Evolutionary conservation across 2,797 vertebrate genomes (phyloP).

Genomic region (Lepilemur ruficaudatus): DNA sequence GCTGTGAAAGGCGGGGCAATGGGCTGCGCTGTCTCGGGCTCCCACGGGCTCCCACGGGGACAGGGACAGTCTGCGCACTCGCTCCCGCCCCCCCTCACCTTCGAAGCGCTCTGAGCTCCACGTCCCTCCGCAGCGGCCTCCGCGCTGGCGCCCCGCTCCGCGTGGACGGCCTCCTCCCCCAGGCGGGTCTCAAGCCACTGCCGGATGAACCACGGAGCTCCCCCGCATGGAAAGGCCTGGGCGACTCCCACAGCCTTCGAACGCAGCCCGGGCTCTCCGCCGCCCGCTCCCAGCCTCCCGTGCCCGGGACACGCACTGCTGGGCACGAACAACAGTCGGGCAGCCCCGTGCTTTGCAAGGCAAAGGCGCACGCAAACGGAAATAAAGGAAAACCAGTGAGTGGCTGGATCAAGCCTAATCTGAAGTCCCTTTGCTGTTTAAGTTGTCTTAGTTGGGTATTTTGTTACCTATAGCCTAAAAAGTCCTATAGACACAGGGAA

Average conservation of each 20-base stretch:
- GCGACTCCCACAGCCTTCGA: neutral
- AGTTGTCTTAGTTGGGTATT: neutral
- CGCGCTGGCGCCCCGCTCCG: neutral
- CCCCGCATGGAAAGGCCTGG: no score
- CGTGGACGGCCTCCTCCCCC: neutral
- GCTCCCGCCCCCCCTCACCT: no score
- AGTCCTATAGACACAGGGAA: neutral
- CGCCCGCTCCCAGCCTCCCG: no score
- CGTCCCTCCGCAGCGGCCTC: neutral
- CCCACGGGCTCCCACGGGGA: no score
- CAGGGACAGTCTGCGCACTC: no score
- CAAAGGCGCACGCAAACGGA: no score
- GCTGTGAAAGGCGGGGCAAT: no score
- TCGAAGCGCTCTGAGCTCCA: neutral
- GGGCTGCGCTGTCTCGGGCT: neutral
- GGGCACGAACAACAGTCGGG: no score
- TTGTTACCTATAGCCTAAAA: neutral
- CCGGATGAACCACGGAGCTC: neutral
- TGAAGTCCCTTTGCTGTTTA: neutral
- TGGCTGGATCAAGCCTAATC: neutral
- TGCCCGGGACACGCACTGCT: neutral
- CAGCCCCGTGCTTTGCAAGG: no score
- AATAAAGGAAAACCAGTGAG: neutral
- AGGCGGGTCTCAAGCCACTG: neutral
- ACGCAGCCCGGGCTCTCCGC: no score